Evolutionary conservation across 2,113 vertebrate genomes (phyloP), one percentile per base, ranked within the genome.

Genomic region (Mugil cephalus): DNA sequence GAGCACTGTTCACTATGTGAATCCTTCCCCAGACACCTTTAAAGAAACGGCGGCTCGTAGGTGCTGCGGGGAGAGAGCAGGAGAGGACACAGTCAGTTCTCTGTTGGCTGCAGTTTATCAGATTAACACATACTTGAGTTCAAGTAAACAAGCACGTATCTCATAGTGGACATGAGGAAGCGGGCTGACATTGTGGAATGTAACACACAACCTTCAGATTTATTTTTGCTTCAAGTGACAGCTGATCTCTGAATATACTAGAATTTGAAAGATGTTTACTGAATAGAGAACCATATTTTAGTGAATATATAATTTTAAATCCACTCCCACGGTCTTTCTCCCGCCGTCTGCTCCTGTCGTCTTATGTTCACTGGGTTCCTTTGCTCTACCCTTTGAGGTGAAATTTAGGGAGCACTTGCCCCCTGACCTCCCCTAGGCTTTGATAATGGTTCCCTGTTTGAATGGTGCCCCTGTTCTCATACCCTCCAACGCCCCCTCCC

Each of bases 71-170:
- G 53, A 17, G 62, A 38, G 52, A 54, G 60, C 18, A 39, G 24
- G 36, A 35, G 38, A 66, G 59, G 55, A 60, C 74, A 88, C 80
- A 82, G 80, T 71, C 13, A 19, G 48, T 18, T 73, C 74, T 79
- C 73, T 80, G 80, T 89, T 62, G 47, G 36, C 73, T 69, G 38
- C 58, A 75, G 55, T 83, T 80, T 81, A 72, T 86, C 77, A 85
- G 63, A 80, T 89, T 79, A 88, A 66, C 74, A 77, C 78, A 38
- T 40, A 61, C 69, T 82, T 68, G 39, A 73, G 15, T 47, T 67
- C 8, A 59, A 53, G 69, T 67, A 71, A 80, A 85, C 63, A 80
- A 52, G n/a, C 43, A 43, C 40, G 4, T 54, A 64, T 62, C 60
- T 84, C 54, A 61, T 19, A 12, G 34, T 54, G 15, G 21, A 15